Conservation (phyloP, 1,140 invertebrate genomes). For the Brachionus sp. region DNA sequence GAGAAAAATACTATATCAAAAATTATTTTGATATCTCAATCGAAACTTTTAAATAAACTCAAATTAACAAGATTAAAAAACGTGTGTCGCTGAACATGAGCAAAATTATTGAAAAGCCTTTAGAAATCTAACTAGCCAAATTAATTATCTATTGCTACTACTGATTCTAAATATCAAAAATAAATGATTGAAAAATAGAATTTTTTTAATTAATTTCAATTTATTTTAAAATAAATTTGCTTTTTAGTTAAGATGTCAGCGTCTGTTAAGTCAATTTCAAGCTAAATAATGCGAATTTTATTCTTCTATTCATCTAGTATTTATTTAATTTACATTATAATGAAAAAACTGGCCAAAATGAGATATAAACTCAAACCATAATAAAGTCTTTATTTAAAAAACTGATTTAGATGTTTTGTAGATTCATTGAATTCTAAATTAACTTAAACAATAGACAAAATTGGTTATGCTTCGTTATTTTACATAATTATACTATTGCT, state of each 20-base stretch:
- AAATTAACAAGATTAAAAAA: too few relatives aligned
- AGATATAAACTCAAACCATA: neutral
- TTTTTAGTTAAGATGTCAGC: neutral
- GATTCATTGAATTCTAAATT: neutral
- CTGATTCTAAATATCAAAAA: too few relatives aligned
- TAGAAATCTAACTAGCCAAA: too few relatives aligned
- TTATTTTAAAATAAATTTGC: neutral
- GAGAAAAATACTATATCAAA: neutral
- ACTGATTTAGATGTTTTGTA: neutral
- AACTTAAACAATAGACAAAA: neutral
- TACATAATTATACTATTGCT: neutral
- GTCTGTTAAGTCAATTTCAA: neutral
- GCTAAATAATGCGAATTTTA: neutral
- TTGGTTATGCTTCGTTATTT: neutral
- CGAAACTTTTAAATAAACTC: neutral
- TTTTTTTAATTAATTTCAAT: neutral
- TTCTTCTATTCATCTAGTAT: neutral
- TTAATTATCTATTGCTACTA: too few relatives aligned
- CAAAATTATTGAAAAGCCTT: too few relatives aligned
- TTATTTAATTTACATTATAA: neutral
- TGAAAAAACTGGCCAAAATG: neutral
- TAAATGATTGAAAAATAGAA: neutral
- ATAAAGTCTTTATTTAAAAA: neutral
- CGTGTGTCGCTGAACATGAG: too few relatives aligned
- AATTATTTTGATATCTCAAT: conserved; percentile 6